A percentile compares a stretch with the other conserved stretches of the same genome.
phyloP scores from a whole-genome alignment of 2,797 vertebrate genomes.

The Liparis tanakae region DNA sequence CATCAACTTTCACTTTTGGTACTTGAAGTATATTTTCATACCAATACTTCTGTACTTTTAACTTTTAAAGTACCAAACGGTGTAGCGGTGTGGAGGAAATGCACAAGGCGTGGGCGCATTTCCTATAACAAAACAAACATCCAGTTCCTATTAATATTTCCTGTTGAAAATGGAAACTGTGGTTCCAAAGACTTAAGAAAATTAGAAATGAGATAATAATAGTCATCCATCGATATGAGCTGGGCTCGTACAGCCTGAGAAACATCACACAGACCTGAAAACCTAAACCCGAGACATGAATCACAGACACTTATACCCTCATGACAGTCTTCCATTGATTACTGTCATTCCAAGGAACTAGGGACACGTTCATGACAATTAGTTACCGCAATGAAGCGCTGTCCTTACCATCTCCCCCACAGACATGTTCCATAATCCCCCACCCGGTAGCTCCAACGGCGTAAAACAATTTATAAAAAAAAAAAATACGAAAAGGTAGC shows the following conservation, averaged over 20 bases:
- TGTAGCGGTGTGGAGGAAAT: too few relatives aligned
- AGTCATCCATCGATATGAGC: background rate
- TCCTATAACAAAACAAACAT: too few relatives aligned
- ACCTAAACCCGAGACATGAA: background rate
- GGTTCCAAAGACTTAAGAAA: background rate
- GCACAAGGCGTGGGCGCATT: too few relatives aligned
- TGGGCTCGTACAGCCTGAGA: too few relatives aligned
- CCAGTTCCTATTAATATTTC: background rate
- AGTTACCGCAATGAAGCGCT: background rate
- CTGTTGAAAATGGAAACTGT: background rate
- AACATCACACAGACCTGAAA: background rate
- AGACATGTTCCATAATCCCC: conserved; percentile 73
- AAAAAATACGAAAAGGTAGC: conserved; percentile 38
- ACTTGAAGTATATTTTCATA: too few relatives aligned
- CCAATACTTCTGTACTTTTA: too few relatives aligned
- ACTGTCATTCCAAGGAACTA: background rate
- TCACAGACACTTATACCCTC: background rate
- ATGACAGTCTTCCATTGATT: background rate
- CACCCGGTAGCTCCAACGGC: conserved; percentile 37
- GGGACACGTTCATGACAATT: background rate
- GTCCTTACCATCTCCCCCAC: conserved; percentile 76
- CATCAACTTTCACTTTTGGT: too few relatives aligned
- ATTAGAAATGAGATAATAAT: background rate
- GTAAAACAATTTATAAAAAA: background rate
- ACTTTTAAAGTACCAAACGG: too few relatives aligned